Conservation (phyloP, 53 echinoderm and acorn worm species). For the Luidia sarsii region DNA sequence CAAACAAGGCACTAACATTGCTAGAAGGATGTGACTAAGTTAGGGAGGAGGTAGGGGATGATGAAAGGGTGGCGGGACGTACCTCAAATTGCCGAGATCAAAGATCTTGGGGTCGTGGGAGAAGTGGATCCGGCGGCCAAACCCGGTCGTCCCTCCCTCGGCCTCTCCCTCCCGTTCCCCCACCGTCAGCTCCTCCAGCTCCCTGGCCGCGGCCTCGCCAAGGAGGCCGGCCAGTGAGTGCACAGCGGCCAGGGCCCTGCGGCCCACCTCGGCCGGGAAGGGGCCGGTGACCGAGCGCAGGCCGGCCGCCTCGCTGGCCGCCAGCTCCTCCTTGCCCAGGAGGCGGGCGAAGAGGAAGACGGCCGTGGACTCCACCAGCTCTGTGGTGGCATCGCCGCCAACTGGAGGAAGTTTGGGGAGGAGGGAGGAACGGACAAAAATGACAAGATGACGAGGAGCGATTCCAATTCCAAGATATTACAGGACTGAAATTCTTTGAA, state of each 20-base stretch:
- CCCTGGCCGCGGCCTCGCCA: constrained; percentile 23
- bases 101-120: constrained; percentile 59
- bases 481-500: no score
- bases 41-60: no score
- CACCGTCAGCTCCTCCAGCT: constrained; percentile 7
- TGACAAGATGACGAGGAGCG: no score
- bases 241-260: constrained; percentile 37
- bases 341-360: constrained; percentile 70
- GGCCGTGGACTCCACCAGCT: constrained; percentile 65
- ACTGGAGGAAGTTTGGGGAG: constrained; percentile 14
- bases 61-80: no score
- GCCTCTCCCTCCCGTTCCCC: constrained; percentile 13
- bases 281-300: constrained; percentile 61
- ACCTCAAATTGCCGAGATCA: constrained; percentile 30
- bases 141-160: constrained; percentile 42
- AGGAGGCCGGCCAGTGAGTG: constrained; percentile 50
- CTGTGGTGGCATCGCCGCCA: constrained; percentile 71
- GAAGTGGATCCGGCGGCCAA: constrained; percentile 69
- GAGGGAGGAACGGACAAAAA: neutral
- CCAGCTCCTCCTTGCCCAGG: constrained; percentile 41
- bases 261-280: constrained; percentile 19
- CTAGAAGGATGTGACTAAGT: no score
- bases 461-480: neutral
- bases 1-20: no score
- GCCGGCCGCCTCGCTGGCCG: constrained; percentile 40